Conservation (phyloP, 2,888 invertebrate genomes). For the Pristionchus maxplancki region DNA sequence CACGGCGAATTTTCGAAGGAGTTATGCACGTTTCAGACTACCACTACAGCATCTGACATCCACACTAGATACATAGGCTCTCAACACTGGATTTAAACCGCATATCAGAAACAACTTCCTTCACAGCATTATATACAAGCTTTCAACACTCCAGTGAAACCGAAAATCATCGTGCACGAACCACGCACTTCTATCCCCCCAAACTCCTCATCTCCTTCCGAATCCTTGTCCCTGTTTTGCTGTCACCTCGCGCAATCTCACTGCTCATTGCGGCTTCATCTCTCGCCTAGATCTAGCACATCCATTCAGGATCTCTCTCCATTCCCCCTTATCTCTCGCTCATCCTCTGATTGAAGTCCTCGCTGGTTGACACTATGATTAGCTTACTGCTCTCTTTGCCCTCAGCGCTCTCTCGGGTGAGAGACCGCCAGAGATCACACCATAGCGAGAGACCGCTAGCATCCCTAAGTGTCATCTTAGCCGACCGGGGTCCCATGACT, state of each 20-base stretch:
- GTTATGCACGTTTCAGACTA: background rate
- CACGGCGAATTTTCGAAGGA: background rate
- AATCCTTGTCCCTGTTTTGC: constrained; percentile 10
- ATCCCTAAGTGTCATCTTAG: background rate
- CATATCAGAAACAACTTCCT: too few species aligned
- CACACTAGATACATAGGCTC: too few species aligned
- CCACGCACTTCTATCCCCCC: too few species aligned
- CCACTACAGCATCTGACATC: background rate
- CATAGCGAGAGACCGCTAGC: background rate
- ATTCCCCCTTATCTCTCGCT: background rate
- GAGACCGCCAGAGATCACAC: background rate
- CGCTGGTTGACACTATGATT: background rate
- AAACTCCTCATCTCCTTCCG: background rate
- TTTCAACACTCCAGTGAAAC: too few species aligned
- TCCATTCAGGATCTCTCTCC: background rate
- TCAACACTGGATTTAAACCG: too few species aligned
- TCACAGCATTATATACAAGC: too few species aligned
- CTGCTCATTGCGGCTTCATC: background rate
- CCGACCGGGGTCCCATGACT: background rate
- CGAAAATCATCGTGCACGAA: too few species aligned
- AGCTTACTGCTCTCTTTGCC: background rate
- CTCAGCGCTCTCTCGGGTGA: background rate
- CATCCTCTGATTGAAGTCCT: background rate
- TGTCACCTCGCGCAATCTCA: constrained; percentile 22
- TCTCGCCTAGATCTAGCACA: background rate